Evolutionary conservation across 1,140 invertebrate species (phyloP), one percentile per base, ranked within the genome.

Genomic region (Atta texana): DNA sequence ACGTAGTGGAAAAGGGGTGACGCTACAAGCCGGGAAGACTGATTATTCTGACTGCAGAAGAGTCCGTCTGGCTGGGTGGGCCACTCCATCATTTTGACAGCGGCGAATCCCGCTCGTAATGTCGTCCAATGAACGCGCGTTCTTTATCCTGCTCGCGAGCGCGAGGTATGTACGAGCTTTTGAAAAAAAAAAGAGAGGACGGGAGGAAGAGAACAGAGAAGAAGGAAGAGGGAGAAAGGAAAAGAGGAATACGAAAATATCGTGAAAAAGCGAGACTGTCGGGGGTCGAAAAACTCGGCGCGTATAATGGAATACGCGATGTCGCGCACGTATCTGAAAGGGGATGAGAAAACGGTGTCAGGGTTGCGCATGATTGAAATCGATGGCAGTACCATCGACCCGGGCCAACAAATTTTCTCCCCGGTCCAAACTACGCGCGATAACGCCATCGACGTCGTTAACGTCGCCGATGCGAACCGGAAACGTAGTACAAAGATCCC

Each of bases 341-440:
- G 34, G 44, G 69, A 61, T 80, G 78, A 75, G 71, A 14, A 88
- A 74, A 77, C 16, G 75, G 82, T 81, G 87, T 75, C 77, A 78
- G 61, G 68, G 61, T 88, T 89, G 87, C 61, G 66, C 39, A 49
- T 76, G 77, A 85, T 87, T 85, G 69, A 87, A 85, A 85, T 87
- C 86, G 86, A 87, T 85, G 80, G 80, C 21, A n/a, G 69, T 74
- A 59, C 68, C 57, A 69, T 85, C 86, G 80, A 68, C 59, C 66
- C 6, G 59, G 61, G 34, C 55, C 92, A 93, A 68, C 88, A 90
- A 92, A 94, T 94, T 93, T 92, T 93, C 93, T 90, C 91, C 92
- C 75, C 5, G 8, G 81, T 88, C 88, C 88, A 84, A 89, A 61
- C 64, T 49, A 44, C 24, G 49, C 63, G n/a, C 64, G 28, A 31